Conservation (phyloP, 2,113 vertebrate genomes). For the Rhizomys pruinosus region DNA sequence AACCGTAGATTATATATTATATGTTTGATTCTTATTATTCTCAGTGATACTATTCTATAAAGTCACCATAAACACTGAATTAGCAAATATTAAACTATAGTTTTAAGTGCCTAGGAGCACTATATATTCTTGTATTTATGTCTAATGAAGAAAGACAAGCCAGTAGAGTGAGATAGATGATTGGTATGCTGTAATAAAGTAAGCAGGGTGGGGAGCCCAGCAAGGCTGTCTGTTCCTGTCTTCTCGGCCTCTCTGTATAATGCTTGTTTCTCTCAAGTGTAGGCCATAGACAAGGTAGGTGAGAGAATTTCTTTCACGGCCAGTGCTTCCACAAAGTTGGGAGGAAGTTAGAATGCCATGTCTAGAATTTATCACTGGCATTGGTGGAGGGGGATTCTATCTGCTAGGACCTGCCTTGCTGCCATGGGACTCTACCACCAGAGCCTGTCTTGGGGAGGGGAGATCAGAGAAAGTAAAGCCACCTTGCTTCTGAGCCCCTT, state of each 20-base stretch:
- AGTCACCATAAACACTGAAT: background rate
- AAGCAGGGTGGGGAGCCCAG: background rate
- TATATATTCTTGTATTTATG: background rate
- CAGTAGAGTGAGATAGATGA: background rate
- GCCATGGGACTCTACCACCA: too few relatives aligned
- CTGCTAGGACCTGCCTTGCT: background rate
- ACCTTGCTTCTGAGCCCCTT: background rate
- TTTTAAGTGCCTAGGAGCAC: background rate
- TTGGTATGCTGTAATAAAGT: too few relatives aligned
- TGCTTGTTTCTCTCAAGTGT: background rate
- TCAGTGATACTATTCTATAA: too few relatives aligned
- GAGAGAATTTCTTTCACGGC: background rate
- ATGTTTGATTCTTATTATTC: fast-evolving
- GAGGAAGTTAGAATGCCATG: background rate
- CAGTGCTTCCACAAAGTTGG: background rate
- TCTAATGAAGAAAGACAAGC: background rate
- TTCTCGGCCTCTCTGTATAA: background rate
- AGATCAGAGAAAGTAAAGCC: background rate
- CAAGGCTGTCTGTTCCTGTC: background rate
- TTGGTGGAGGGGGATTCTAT: background rate
- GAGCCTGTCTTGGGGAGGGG: background rate
- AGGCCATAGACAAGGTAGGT: background rate
- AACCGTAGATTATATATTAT: background rate
- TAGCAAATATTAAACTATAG: background rate
- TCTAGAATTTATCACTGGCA: background rate